Conservation (phyloP, 1,140 invertebrate genomes). For the Heliconius himera region DNA sequence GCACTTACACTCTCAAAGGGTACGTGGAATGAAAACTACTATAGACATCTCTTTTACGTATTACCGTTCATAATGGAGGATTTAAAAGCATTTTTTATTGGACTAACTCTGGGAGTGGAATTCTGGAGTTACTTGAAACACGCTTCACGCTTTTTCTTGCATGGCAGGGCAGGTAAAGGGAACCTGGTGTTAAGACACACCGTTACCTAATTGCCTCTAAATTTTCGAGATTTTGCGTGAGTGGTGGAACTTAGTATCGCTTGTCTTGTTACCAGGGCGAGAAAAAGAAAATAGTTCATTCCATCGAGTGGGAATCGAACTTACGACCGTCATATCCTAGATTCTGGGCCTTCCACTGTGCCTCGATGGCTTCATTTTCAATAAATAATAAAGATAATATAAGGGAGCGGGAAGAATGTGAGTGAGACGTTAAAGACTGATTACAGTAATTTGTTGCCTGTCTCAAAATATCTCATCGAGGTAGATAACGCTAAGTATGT, state of each 20-base stretch:
- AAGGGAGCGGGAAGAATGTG: neutral
- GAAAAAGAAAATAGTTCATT: too few species aligned
- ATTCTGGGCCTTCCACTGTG: neutral
- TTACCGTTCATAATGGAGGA: conserved; percentile 4
- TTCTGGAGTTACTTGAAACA: neutral
- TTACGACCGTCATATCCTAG: too few species aligned
- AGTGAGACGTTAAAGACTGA: conserved; percentile 1
- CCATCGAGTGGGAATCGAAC: too few species aligned
- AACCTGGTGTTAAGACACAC: too few species aligned
- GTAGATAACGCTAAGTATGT: conserved; percentile 7
- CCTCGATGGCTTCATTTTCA: neutral
- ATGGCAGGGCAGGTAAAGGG: too few species aligned
- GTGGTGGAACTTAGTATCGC: too few species aligned
- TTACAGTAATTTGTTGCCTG: conserved; percentile 2
- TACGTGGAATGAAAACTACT: neutral
- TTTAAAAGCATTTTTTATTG: conserved; percentile 5
- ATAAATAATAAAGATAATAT: conserved; percentile 11
- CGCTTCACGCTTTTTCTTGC: too few species aligned
- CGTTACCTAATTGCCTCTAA: too few species aligned
- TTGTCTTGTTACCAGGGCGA: too few species aligned
- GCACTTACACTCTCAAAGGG: conserved; percentile 6
- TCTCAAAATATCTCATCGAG: neutral
- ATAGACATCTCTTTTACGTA: conserved; percentile 4
- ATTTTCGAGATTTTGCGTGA: too few species aligned
- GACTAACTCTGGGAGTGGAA: neutral